phyloP scores from a whole-genome alignment of 2,888 invertebrate species.

The Meteorus colon region DNA sequence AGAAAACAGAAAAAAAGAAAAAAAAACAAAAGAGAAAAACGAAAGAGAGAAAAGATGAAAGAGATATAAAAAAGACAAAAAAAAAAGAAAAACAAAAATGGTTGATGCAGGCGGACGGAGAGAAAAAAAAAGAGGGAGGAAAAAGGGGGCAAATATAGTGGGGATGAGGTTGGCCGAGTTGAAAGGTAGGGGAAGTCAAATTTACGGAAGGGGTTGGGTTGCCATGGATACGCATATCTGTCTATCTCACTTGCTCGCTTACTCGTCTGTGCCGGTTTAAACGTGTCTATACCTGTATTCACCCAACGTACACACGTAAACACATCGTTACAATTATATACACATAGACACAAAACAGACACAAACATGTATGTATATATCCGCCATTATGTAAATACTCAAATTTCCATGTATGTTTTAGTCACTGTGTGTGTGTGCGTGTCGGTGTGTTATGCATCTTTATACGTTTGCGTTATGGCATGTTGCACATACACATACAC shows the following conservation, averaged over 20 bases:
- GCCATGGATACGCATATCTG: constrained; percentile 68
- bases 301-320: constrained; percentile 43
- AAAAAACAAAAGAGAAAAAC: background rate
- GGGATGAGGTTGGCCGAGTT: constrained; percentile 28
- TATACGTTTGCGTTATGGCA: constrained; percentile 19
- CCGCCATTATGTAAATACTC: constrained; percentile 50
- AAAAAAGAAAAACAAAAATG: background rate
- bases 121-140: constrained; percentile 24
- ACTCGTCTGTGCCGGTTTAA: constrained; percentile 44
- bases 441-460: constrained; percentile 27
- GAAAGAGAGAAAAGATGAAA: constrained; percentile 51
- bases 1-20: constrained; percentile 15
- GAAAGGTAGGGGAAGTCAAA: constrained; percentile 45
- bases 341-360: constrained; percentile 31
- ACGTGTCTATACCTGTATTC: constrained; percentile 51
- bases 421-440: constrained; percentile 36
- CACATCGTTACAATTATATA: constrained; percentile 38
- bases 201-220: constrained; percentile 65
- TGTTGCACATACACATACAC: constrained; percentile 26
- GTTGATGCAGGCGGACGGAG: constrained; percentile 22
- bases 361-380: constrained; percentile 51
- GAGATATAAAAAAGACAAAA: constrained; percentile 22
- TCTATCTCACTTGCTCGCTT: constrained; percentile 55
- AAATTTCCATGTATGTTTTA: constrained; percentile 50
- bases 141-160: constrained; percentile 33